A percentile compares a stretch with the other conserved stretches of the same genome.
phyloP scores from a whole-genome alignment of 2,888 invertebrate species.

The Uropetala carovei region DNA sequence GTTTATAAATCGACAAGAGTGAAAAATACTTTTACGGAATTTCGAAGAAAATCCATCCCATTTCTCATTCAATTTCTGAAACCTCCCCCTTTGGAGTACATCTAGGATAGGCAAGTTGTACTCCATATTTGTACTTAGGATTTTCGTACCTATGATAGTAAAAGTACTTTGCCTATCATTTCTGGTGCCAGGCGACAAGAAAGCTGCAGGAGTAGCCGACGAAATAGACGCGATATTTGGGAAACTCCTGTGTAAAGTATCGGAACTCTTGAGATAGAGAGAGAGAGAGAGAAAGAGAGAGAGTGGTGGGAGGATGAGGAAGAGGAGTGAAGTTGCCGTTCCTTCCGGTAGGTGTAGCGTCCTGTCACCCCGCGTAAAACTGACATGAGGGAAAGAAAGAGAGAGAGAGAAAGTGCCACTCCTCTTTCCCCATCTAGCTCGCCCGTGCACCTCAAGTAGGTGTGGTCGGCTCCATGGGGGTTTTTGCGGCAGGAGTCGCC shows the following conservation, averaged over 20 bases:
- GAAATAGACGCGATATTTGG: neutral
- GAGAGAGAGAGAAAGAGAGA: too few species aligned
- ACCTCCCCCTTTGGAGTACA: neutral
- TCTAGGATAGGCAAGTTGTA: neutral
- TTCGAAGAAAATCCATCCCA: neutral
- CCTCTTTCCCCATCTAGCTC: neutral
- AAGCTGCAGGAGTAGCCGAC: neutral
- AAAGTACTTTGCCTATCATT: constrained; percentile 28
- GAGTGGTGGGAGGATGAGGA: neutral
- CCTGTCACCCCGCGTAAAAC: neutral
- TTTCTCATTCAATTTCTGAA: neutral
- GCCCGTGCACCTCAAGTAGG: neutral
- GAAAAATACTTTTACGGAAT: neutral
- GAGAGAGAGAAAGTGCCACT: neutral
- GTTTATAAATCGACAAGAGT: neutral
- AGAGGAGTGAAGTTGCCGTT: neutral
- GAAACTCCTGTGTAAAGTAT: constrained; percentile 4
- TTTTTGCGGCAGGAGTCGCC: neutral
- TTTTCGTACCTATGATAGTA: neutral
- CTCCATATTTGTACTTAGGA: neutral
- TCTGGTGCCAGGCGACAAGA: constrained; percentile 18
- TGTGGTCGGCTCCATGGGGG: neutral
- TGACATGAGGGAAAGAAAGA: neutral
- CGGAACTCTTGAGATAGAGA: neutral
- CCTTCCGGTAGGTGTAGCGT: constrained; percentile 18